A percentile compares a stretch with the other conserved stretches of the same genome.
Evolutionary conservation across 2,113 vertebrate species (phyloP).

Genomic region (Tamias sibiricus): DNA sequence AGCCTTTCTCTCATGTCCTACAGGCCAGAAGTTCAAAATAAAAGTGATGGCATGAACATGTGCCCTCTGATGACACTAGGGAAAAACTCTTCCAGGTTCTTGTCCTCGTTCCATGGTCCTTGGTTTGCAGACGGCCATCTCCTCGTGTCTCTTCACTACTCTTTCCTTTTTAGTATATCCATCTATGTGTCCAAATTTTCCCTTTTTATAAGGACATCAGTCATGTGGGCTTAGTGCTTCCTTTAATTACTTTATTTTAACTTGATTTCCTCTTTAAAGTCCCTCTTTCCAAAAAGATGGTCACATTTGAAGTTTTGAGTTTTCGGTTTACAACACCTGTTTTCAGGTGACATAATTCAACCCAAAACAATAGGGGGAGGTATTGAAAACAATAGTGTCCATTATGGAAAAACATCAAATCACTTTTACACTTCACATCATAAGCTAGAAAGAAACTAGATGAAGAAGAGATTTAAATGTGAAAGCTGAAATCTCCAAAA

Average conservation of each 20-base stretch:
- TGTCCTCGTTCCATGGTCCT: background rate
- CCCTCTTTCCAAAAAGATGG: background rate
- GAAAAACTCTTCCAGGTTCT: too few relatives aligned
- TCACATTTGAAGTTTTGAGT: background rate
- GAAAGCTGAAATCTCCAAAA: background rate
- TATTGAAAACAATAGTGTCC: background rate
- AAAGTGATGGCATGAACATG: background rate
- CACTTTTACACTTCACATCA: background rate
- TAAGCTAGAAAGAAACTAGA: background rate
- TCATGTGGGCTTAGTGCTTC: background rate
- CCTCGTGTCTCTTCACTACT: background rate
- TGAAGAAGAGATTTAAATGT: background rate
- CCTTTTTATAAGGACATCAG: background rate
- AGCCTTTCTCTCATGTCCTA: background rate
- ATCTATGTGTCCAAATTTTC: background rate
- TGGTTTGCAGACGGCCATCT: too few relatives aligned
- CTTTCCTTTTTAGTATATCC: background rate
- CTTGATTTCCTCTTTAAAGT: background rate
- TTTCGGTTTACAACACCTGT: background rate
- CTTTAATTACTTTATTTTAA: background rate
- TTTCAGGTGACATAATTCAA: background rate
- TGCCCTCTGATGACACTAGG: background rate
- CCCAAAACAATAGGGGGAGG: background rate
- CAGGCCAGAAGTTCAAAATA: background rate
- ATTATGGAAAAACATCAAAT: background rate